Evolutionary conservation across 1,140 invertebrate genomes (phyloP), one percentile per base, ranked within the genome.

Genomic region (Mesaphorura yosii): DNA sequence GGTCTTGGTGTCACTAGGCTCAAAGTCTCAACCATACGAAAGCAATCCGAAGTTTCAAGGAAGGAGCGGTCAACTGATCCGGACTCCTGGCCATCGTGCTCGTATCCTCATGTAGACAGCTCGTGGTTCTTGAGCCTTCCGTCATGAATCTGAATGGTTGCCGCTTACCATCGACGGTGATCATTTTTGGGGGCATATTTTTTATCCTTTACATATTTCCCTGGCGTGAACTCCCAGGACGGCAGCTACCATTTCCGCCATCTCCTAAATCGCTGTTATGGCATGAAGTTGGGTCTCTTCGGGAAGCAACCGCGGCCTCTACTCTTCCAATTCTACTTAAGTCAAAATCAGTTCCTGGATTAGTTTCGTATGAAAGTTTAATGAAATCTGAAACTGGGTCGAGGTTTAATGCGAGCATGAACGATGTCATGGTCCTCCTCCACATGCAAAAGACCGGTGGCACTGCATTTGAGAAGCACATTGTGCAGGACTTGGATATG

Each of bases 391-490:
- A 55, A 19, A 55, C 55, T 40, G 28, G 38, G n/a, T n/a, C n/a
- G n/a, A n/a, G n/a, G 4, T 62, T 62, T 27, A 62, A 62, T 47
- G 57, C 49, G n/a, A 57, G 46, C 47, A 39, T 48, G 3, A 45
- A 55, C 20, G 94, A 98, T 75, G 93, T 98, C 19, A 86, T 99
- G 74, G 92, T 99, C 19, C 98, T 98, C 70, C 72, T 98, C 39
- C 94, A 98, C 68, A 96, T 98, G 71, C 94, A 98, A 72, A 98
- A 98, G 70, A 90, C 86, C 59, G 84, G 84, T 56, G 86, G 86
- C 23, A 94, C 91, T n/a, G 83, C 87, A 2, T 96, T 98, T 71
- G 92, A 91, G 12, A 83, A 84, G 65, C 90, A 96, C 72, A 76
- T 96, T 53, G 92, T 93, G 37, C 84, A 85, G 73, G 89, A 95